Evolutionary conservation across 2,797 vertebrate genomes (phyloP).

Genomic region (Botia kubotai): DNA sequence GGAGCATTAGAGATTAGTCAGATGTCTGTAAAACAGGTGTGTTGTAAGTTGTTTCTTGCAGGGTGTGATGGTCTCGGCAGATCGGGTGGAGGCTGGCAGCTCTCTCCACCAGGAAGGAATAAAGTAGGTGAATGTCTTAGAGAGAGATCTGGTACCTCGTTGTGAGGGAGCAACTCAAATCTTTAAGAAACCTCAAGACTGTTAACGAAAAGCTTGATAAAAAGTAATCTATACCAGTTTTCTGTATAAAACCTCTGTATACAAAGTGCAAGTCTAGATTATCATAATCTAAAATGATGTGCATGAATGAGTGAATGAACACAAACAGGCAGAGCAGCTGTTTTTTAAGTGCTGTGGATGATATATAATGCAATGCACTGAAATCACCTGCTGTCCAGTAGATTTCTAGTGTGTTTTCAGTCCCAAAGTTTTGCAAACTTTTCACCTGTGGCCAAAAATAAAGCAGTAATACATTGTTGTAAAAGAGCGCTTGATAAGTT

Average conservation of each 20-base stretch:
- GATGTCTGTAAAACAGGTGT: no score
- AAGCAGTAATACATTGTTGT: conserved; percentile 31
- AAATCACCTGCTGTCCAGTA: neutral
- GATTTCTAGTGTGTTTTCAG: conserved; percentile 12
- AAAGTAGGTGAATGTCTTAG: no score
- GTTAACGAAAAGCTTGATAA: neutral
- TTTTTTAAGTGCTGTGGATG: conserved; percentile 2
- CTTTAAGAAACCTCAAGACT: neutral
- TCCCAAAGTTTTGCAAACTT: conserved; percentile 20
- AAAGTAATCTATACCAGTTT: neutral
- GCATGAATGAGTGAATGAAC: neutral
- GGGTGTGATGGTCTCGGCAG: no score
- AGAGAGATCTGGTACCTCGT: no score
- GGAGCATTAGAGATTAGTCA: no score
- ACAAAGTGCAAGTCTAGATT: neutral
- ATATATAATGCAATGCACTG: neutral
- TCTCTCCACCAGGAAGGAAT: no score
- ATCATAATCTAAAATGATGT: neutral
- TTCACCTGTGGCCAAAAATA: conserved; percentile 5
- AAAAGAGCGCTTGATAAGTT: conserved; percentile 46
- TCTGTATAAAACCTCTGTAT: neutral
- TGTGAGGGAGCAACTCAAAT: neutral
- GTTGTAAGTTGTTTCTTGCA: no score
- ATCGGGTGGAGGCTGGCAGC: no score
- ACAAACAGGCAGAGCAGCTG: neutral